Evolutionary conservation across 1,140 invertebrate genomes (phyloP).

Genomic region (Brachionus koreanus): DNA sequence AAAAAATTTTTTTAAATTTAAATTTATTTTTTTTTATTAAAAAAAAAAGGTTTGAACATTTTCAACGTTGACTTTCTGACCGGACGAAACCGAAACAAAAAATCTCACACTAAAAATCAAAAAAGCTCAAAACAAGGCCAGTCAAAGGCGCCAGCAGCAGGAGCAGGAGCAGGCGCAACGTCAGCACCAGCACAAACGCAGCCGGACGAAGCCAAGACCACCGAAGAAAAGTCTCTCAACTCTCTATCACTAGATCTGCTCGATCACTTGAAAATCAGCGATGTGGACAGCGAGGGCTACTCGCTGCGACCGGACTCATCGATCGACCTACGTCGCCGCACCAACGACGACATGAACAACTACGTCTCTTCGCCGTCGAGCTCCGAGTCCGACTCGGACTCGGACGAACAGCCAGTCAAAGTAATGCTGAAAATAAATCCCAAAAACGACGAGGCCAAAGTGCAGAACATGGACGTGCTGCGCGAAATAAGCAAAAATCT

Average conservation of each 20-base stretch:
- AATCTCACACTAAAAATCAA: conserved; percentile 2
- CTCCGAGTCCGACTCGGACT: conserved; percentile 29
- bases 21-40: not conserved
- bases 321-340: not conserved
- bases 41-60: conserved; percentile 18
- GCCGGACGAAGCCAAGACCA: not conserved
- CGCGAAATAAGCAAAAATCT: conserved; percentile 30
- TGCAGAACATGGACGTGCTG: not conserved
- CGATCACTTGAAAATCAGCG: conserved; percentile 8
- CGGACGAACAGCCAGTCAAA: conserved; percentile 24
- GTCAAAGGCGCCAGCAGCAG: not conserved
- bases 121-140: not conserved
- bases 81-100: conserved; percentile 26
- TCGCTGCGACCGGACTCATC: not conserved
- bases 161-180: not conserved
- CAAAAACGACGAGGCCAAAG: not conserved
- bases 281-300: conserved; percentile 27
- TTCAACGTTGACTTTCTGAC: conserved; percentile 39
- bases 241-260: conserved; percentile 14
- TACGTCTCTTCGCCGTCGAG: not conserved
- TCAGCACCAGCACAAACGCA: not conserved
- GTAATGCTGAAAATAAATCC: conserved; percentile 39
- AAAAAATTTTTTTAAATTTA: not conserved
- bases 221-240: not conserved
- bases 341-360: conserved; percentile 42